Evolutionary conservation across 2,888 invertebrate species (phyloP).

Genomic region (Tetranychus truncatus): DNA sequence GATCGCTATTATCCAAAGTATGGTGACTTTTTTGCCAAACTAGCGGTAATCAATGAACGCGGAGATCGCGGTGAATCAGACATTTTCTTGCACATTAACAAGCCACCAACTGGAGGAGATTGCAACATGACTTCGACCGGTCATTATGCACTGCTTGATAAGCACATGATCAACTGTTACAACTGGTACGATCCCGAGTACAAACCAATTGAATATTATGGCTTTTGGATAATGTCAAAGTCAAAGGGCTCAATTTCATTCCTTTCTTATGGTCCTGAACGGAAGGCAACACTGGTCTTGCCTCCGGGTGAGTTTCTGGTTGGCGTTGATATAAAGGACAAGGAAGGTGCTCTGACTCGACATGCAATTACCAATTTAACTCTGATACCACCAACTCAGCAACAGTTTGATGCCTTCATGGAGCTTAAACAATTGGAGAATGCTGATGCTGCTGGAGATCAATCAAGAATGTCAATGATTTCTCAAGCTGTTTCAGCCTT

Average conservation of each 20-base stretch:
- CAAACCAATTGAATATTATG: constrained; percentile 27
- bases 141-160: constrained; percentile 27
- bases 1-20: constrained; percentile 27
- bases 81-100: constrained; percentile 28
- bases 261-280: constrained; percentile 26
- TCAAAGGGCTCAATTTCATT: constrained; percentile 24
- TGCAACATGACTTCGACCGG: constrained; percentile 24
- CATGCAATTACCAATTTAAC: constrained; percentile 26
- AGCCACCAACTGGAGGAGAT: constrained; percentile 28
- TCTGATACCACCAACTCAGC: constrained; percentile 25
- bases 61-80: constrained; percentile 26
- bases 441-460: constrained; percentile 28
- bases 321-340: constrained; percentile 28
- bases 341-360: constrained; percentile 27
- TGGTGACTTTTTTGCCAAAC: constrained; percentile 27
- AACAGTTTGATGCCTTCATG: constrained; percentile 27
- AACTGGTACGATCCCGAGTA: constrained; percentile 28
- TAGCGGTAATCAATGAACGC: constrained; percentile 27
- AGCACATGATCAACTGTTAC: constrained; percentile 25
- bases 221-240: constrained; percentile 27
- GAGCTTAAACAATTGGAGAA: constrained; percentile 26
- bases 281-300: constrained; percentile 24
- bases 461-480: constrained; percentile 28
- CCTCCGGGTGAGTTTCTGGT: constrained; percentile 27
- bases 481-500: constrained; percentile 28